These are phyloP conservation scores for Papilio gigon DNA, from an alignment of 2,888 invertebrate genomes.

Conservation along the genomic window DNA sequence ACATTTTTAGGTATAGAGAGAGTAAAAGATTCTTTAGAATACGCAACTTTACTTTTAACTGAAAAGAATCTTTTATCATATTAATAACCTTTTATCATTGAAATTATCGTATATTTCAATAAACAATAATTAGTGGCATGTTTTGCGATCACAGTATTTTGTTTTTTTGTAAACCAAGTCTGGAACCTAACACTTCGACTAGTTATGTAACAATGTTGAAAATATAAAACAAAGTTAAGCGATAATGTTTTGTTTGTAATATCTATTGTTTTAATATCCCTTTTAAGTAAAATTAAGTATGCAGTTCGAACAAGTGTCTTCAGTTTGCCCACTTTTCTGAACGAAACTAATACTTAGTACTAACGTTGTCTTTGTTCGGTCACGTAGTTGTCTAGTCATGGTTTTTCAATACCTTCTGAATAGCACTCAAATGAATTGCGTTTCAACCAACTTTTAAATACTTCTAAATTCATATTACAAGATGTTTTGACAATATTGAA, in stretches of 20 bases:
- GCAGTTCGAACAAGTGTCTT: constrained; percentile 4
- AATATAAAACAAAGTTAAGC: no score
- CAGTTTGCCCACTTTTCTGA: constrained; percentile 2
- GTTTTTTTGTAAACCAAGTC: no score
- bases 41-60: no score
- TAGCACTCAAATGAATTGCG: constrained; percentile 21
- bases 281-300: background rate
- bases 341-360: constrained; percentile 19
- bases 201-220: no score
- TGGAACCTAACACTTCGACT: no score
- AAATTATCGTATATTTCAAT: no score
- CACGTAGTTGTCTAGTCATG: constrained; percentile 37
- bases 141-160: no score
- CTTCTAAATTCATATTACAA: background rate
- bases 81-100: no score
- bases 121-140: no score
- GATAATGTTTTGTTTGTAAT: no score
- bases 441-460: constrained; percentile 26
- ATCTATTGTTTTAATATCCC: no score
- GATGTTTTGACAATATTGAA: background rate
- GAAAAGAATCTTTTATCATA: no score
- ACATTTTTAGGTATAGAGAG: background rate
- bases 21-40: background rate
- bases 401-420: constrained; percentile 28
- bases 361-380: constrained; percentile 35